Base-by-base conservation (phyloP, 92 coral and sea anemone species). In the Desmophyllum pertusum region DNA sequence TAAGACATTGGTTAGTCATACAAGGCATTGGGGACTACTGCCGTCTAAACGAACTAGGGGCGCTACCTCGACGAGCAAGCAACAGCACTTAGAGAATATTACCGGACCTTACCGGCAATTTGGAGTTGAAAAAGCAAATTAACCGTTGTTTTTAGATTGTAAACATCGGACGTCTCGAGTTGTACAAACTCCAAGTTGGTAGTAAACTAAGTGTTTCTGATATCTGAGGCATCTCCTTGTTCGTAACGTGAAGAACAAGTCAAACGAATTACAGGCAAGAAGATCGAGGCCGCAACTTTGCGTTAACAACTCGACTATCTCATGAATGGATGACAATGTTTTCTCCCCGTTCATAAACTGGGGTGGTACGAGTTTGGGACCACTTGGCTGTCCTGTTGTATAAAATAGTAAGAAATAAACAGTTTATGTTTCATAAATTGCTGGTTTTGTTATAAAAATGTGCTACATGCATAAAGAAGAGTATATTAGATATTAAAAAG, bases 381-480 rank as follows among this genome's bases (percentile, higher is more conserved):
- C 3, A 37, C 10, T 67, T 35, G 27, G 73, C 42, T n/a, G n/a
- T 59, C 65, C 65, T 59, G 30, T 27, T 59, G 65, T 59, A 59
- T 59, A 21, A 13, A 21, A 55, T 53, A 53, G 1, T 3, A 3
- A 19, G 27, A 18, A 53, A 53, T 25, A 59, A 19, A 40, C 1
- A 30, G 25, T 40, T 40, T 29, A 41, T 42, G 83, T 63, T 62
- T 18, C 6, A 38, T 37, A 17, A 36, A 23, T 62, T 1, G 11
- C 6, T 38, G 15, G 57, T 29, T 62, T 41, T 63, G 71, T 64
- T 63, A 17, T 30, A 78, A 61, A n/a, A 78, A 37, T 10, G 31
- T n/a, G 27, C 82, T 39, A 10, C 42, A 78, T 57, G 33, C 36
- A 51, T 37, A 61, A 78, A 62, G 43, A 62, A 39, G 73, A 18